Base-by-base conservation (phyloP, 2,113 vertebrate species). In the Pelecanoides urinatrix region DNA sequence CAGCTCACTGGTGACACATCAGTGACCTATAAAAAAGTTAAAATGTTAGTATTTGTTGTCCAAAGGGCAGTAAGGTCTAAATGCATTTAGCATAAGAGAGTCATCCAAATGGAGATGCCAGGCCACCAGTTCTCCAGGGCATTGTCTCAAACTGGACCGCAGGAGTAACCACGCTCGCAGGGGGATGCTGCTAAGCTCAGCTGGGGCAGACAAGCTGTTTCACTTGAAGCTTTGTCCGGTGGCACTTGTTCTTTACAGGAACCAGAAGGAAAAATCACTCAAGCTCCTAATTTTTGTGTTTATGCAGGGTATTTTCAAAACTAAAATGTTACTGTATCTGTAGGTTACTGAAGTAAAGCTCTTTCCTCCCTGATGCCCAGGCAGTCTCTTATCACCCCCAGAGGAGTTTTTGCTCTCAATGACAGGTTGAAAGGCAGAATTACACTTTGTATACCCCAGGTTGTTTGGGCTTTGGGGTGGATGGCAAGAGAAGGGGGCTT, bases 131-230 rank as follows among this genome's bases (percentile, higher is more conserved):
- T 53, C 65, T 62, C 19, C 47, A 27, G 87, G 40, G 45, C 74
- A 20, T 13, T n/a, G 22, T 61, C 58, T 75, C 40, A 62, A 0
- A 32, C 21, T 13, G 62, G 62, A 30, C 34, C 49, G 11, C 22
- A 50, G 52, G 27, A 80, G 53, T 13, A 29, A 26, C 34, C 16
- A 6, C 0, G 0, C 49, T 82, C 7, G 0, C 53, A 40, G 70
- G 44, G 47, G 63, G 22, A 13, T 34, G 50, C 65, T 44, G 86
- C 65, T 36, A 2, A 76, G 56, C 25, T 52, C 5, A 0, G 30
- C 59, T 26, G 58, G 36, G 10, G 16, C 32, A 40, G 23, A 52
- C 5, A 4, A 40, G 34, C 42, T 17, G 17, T 13, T 36, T 42
- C 27, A 9, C 11, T 32, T 65, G 55, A 40, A 75, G 22, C 55